Conservation (phyloP, 2,888 invertebrate genomes). For the Lymantria monacha region DNA sequence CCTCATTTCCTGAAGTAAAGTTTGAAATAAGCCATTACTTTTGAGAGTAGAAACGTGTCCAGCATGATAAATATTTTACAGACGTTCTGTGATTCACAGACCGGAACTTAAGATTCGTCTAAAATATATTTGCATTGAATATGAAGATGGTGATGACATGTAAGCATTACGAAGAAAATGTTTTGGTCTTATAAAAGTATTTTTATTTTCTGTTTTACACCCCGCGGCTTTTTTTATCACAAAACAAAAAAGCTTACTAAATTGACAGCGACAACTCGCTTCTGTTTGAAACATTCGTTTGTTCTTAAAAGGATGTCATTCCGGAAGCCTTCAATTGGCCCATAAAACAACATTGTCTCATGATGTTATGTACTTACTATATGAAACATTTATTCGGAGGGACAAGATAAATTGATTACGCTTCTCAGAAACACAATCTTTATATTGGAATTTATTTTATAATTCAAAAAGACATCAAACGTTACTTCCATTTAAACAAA, state of each 20-base stretch:
- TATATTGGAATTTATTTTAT: no score
- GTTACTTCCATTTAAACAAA: no score
- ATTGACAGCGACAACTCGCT: constrained; percentile 10
- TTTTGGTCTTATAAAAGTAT: constrained; percentile 19
- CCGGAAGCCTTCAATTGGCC: constrained; percentile 13
- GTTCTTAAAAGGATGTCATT: constrained; percentile 9
- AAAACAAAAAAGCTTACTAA: constrained; percentile 14
- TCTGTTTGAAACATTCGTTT: constrained; percentile 4
- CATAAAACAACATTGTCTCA: constrained; percentile 21
- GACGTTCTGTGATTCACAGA: neutral
- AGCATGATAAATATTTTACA: neutral
- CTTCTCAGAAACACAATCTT: neutral
- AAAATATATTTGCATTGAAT: neutral
- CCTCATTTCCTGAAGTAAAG: neutral
- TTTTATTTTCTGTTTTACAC: constrained; percentile 17
- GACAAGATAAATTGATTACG: constrained; percentile 11
- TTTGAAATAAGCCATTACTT: neutral
- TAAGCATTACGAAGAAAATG: constrained; percentile 24
- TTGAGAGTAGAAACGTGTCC: neutral
- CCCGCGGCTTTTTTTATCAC: constrained; percentile 4
- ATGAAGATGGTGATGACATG: constrained; percentile 19
- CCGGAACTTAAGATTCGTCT: neutral
- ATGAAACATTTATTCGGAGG: constrained; percentile 7
- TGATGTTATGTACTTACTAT: constrained; percentile 13
- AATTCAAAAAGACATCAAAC: no score